Evolutionary conservation across 2,113 vertebrate genomes (phyloP).

Genomic region (Nesospiza acunhae): DNA sequence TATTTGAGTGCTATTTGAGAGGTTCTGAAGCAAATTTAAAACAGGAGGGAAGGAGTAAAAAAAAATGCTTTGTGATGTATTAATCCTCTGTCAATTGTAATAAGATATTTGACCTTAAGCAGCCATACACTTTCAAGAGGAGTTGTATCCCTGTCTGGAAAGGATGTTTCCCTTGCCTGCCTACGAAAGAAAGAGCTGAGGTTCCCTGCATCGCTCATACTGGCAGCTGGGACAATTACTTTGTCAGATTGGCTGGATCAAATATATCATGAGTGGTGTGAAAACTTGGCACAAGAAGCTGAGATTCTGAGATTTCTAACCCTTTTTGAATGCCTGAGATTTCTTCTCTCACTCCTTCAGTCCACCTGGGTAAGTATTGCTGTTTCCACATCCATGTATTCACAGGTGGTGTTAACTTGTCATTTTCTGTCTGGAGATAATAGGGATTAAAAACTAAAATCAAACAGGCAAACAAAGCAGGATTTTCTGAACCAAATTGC

Average conservation of each 20-base stretch:
- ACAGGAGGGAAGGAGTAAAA: accelerated
- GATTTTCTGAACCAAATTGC: not conserved
- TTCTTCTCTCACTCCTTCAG: not conserved
- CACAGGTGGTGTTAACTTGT: not conserved
- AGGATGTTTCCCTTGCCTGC: not conserved
- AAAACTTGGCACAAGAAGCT: not conserved
- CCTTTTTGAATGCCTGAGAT: not conserved
- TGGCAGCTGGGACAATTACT: not conserved
- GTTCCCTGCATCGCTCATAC: not conserved
- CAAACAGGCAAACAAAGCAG: not conserved
- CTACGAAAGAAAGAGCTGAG: not conserved
- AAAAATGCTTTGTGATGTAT: not conserved
- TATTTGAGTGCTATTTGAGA: not conserved
- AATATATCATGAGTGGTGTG: not conserved
- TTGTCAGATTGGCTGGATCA: not conserved
- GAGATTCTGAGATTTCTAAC: not conserved
- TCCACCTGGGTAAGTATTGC: not conserved
- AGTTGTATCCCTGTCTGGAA: not conserved
- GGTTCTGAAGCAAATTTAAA: not conserved
- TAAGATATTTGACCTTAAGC: not conserved
- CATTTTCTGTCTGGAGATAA: not conserved
- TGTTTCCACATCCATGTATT: not conserved
- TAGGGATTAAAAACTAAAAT: not conserved
- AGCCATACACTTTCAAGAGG: not conserved
- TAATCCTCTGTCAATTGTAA: not conserved